Conservation (phyloP, 2,888 invertebrate species). For the Agrotis ipsilon region DNA sequence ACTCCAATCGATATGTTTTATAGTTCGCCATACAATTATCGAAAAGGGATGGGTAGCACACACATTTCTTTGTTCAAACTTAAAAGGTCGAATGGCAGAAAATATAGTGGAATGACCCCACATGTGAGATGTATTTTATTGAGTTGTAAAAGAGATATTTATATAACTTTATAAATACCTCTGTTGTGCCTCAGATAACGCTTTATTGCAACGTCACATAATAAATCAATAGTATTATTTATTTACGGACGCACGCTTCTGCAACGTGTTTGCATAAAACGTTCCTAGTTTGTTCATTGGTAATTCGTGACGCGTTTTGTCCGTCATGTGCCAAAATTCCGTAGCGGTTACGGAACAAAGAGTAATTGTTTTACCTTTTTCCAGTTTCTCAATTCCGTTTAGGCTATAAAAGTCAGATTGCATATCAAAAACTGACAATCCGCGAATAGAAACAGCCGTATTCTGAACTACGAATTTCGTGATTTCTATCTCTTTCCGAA, state of each 20-base stretch:
- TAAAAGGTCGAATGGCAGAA: slow-evolving; percentile 33
- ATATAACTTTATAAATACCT: slow-evolving; percentile 50
- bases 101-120: slow-evolving; percentile 47
- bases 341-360: slow-evolving; percentile 16
- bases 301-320: slow-evolving; percentile 20
- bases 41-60: slow-evolving; percentile 3
- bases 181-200: slow-evolving; percentile 50
- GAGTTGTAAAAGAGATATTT: slow-evolving; percentile 46
- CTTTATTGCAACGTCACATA: slow-evolving; percentile 37
- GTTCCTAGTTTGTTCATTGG: slow-evolving; percentile 20
- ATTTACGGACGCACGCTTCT: slow-evolving; percentile 21
- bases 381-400: slow-evolving; percentile 20
- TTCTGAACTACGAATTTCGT: slow-evolving; percentile 16
- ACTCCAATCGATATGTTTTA: slow-evolving; percentile 12
- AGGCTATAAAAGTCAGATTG: slow-evolving; percentile 21
- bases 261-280: slow-evolving; percentile 18
- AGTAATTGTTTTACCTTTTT: slow-evolving; percentile 31
- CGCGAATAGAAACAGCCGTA: slow-evolving; percentile 17
- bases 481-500: slow-evolving; percentile 33
- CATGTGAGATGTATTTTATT: slow-evolving; percentile 42
- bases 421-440: slow-evolving; percentile 18
- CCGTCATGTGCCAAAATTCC: slow-evolving; percentile 24
- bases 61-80: slow-evolving; percentile 23
- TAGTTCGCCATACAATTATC: slow-evolving; percentile 9
- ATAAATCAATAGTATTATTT: slow-evolving; percentile 44